Evolutionary conservation across 1,140 invertebrate species (phyloP).

Genomic region (Drosophila trapezifrons): DNA sequence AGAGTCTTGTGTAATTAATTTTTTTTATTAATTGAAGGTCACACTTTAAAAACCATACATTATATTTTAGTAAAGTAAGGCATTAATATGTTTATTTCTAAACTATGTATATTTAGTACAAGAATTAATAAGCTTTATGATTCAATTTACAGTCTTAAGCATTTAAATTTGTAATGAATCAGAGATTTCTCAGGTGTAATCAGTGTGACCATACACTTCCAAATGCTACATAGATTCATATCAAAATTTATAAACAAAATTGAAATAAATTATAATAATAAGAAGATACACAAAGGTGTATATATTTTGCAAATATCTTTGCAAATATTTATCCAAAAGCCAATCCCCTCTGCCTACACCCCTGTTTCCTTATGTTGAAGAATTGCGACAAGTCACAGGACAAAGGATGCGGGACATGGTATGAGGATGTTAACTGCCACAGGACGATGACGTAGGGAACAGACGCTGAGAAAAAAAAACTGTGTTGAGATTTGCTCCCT

Average conservation of each 20-base stretch:
- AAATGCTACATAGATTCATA: no score
- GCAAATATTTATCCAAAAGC: no score
- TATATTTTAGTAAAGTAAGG: no score
- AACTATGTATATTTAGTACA: no score
- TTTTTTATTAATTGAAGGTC: neutral
- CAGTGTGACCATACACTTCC: neutral
- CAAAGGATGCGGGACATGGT: slow-evolving; percentile 15
- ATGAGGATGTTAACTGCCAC: slow-evolving; percentile 34
- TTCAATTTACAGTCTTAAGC: no score
- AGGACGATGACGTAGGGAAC: slow-evolving; percentile 69
- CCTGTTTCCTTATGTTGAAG: slow-evolving; percentile 11
- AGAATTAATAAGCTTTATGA: no score
- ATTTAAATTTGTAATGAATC: no score
- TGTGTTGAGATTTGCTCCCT: slow-evolving; percentile 69
- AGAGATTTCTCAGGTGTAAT: neutral
- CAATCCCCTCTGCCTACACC: neutral
- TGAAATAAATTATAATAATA: neutral
- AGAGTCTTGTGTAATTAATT: neutral
- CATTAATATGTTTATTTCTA: no score
- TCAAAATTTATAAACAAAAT: no score
- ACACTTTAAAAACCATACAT: no score
- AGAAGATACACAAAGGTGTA: neutral
- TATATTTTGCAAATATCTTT: no score
- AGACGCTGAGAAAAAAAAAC: slow-evolving; percentile 42
- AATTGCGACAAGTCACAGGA: slow-evolving; percentile 32